Base-by-base conservation (phyloP, 2,113 vertebrate genomes). In the Maccullochella peelii region DNA sequence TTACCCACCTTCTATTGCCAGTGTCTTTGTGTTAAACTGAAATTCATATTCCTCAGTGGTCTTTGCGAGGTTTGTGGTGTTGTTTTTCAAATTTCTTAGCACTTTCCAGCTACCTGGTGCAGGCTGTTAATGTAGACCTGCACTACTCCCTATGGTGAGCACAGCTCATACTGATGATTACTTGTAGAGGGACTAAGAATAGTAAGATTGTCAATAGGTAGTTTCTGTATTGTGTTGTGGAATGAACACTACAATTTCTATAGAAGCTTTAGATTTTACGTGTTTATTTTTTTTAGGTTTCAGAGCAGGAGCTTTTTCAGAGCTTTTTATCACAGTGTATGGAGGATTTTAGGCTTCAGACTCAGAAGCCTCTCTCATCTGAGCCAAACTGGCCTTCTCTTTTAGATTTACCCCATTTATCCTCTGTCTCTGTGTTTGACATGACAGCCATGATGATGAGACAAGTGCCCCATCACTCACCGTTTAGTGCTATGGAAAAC, bases 401-500 rank as follows among this genome's bases (percentile, higher is more conserved):
- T 58, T 70, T 67, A 73, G 85, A 90, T 77, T 71, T 86, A n/a
- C n/a, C n/a, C n/a, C 84, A 77, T 94, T 92, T 82, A 92, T 83
- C 65, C 62, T 84, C 72, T 54, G 63, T 79, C 58, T 85, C 72
- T 54, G 62, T 79, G 83, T 89, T 73, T 77, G 86, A 85, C 91
- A 83, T 88, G 93, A 86, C 83, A 77, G 80, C 86, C 71, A 82
- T 90, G 93, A 94, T 94, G 91, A 90, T 59, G 65, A 85, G 86
- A 83, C 84, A 76, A 87, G 77, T 81, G 79, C 78, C 73, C 76
- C 86, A 93, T 93, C 86, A 88, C 85, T 94, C 89, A 93, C 23
- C 6, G 42, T 73, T 79, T 73, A 79, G 77, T 5, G 61, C 61
- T 30, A 23, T 18, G 16, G 73, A 73, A 73, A 71, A 47, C 40